Evolutionary conservation across 30 jellyfish, hydroid and myxozoan species (phyloP), one percentile per base, ranked within the genome.

Genomic region (Aurelia aurita complex sp. Pacific): DNA sequence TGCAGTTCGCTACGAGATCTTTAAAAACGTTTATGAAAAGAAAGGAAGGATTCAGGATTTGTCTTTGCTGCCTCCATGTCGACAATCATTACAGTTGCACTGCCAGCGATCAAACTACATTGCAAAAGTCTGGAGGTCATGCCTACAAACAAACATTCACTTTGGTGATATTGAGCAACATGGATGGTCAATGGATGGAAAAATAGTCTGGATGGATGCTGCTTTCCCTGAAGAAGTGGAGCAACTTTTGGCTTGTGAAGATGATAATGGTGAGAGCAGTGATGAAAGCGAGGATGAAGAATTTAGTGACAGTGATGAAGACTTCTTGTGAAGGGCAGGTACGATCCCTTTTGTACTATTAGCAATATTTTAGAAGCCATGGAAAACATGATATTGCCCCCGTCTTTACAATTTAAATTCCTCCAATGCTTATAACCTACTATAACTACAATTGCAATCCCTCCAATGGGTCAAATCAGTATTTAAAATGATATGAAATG

Each of bases 281-380:
- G 85, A 75, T 52, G 78, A 75, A 10, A 52, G 85, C 42, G 85
- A 75, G 79, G 85, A 35, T 43, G 43, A 35, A 73, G 73, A 73
- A 32, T 73, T 73, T 73, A 73, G 73, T 73, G 83, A 73, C 85
- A 75, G 85, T 75, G 85, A 75, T 75, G 79, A 75, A 32, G 85
- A 75, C 78, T 75, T 75, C 77, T 75, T 75, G 18, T 75, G 64
- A 75, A 75, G 19, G 54, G 67, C 64, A 52, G 85, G 76, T 75
- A 75, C 67, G 76, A 75, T 75, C 85, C 6, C 76, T 42, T 75
- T 42, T 15, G 35, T 43, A 55, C 80, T 75, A 17, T 75, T 43
- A 46, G 85, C 7, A 55, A 60, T 2, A 60, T 38, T 23, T 23
- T 23, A 23, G 29, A 23, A 23, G 29, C 29, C 29, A 23, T 23